These are phyloP conservation scores for Phorcus lineatus DNA, from an alignment of 2,888 invertebrate species.

Conservation along the genomic window DNA sequence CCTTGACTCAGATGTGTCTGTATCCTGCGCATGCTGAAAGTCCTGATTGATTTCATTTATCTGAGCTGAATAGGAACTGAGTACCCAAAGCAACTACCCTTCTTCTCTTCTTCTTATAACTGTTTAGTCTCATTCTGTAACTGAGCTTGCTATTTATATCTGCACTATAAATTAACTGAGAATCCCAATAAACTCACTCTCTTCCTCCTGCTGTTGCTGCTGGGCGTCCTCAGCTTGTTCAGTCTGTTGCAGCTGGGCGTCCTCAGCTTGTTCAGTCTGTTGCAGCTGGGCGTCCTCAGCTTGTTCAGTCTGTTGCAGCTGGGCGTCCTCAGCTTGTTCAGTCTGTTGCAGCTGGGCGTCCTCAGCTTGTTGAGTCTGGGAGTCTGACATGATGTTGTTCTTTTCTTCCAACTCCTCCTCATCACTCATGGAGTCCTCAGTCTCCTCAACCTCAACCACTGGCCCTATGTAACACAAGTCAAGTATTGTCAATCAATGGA, in stretches of 20 bases:
- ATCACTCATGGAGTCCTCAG: conserved; percentile 63
- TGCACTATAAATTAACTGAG: no score
- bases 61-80: no score
- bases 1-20: no score
- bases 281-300: background rate
- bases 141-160: no score
- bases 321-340: background rate
- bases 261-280: background rate
- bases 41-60: no score
- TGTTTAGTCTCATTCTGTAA: no score
- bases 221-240: no score
- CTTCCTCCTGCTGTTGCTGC: conserved; percentile 20
- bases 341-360: background rate
- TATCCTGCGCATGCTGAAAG: no score
- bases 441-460: conserved; percentile 73
- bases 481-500: no score
- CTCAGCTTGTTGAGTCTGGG: background rate
- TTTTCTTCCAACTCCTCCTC: conserved; percentile 32
- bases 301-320: background rate
- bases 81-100: no score
- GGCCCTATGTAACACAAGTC: conserved; percentile 59
- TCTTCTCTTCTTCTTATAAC: no score
- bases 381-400: background rate
- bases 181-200: background rate
- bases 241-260: background rate